Evolutionary conservation across 2,797 vertebrate species (phyloP).

Genomic region (Hyperoplus lanceolatus): DNA sequence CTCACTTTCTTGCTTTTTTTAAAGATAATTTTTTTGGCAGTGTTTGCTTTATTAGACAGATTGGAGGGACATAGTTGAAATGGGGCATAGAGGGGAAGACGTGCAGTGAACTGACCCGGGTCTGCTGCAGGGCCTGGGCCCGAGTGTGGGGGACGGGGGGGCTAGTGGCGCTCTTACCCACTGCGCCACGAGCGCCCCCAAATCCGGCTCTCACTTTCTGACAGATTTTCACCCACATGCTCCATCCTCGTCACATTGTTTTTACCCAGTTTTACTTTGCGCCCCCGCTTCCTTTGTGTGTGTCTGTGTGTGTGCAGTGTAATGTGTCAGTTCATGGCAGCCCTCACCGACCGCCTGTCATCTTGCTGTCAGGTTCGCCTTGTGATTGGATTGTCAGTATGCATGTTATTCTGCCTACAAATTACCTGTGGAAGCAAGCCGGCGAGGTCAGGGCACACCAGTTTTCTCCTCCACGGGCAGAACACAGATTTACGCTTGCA

Average conservation of each 20-base stretch:
- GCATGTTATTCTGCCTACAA: constrained; percentile 67
- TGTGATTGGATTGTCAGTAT: constrained; percentile 55
- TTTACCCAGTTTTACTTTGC: constrained; percentile 32
- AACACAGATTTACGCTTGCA: not conserved
- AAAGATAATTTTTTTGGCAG: too few species aligned
- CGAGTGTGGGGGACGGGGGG: too few species aligned
- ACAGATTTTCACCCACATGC: constrained; percentile 51
- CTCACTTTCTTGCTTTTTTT: too few species aligned
- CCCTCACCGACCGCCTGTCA: constrained; percentile 62
- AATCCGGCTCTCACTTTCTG: constrained; percentile 11
- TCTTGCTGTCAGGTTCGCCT: constrained; percentile 56
- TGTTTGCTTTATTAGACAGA: too few species aligned
- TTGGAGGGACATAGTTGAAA: too few species aligned
- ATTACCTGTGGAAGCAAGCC: constrained; percentile 58
- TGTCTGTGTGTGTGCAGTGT: constrained; percentile 28
- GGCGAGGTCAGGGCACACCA: not conserved
- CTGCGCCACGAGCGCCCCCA: too few species aligned
- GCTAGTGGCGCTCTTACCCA: too few species aligned
- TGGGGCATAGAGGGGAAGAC: too few species aligned
- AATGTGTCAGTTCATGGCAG: constrained; percentile 58
- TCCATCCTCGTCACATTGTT: constrained; percentile 13
- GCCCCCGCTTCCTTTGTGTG: constrained; percentile 33
- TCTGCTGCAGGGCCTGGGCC: too few species aligned
- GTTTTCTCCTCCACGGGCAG: constrained; percentile 4
- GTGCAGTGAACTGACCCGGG: too few species aligned